These are phyloP conservation scores for Lasioglossum lativentre DNA, from an alignment of 2,888 invertebrate genomes.

Conservation along the genomic window DNA sequence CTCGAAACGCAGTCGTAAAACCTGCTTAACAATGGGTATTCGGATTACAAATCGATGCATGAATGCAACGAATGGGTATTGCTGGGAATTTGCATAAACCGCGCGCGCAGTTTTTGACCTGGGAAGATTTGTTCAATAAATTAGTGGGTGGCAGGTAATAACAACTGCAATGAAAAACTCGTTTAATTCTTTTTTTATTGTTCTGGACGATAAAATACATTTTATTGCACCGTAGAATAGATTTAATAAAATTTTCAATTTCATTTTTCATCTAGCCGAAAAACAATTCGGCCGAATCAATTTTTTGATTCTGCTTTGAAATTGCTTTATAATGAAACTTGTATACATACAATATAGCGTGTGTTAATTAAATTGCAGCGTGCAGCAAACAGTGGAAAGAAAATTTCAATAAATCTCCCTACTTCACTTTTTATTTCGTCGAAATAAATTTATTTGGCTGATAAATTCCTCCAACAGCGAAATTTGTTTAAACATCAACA, in stretches of 20 bases:
- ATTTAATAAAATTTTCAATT: background rate
- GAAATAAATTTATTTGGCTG: background rate
- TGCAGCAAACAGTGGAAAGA: background rate
- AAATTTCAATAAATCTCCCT: background rate
- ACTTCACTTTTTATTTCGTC: background rate
- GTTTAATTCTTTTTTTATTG: background rate
- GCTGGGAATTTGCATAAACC: background rate
- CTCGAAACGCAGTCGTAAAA: background rate
- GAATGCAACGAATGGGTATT: background rate
- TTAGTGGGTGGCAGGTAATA: background rate
- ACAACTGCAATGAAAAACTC: background rate
- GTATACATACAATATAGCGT: background rate
- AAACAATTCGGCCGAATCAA: too few relatives aligned
- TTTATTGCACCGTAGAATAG: background rate
- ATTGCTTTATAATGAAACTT: background rate
- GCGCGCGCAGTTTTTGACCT: background rate
- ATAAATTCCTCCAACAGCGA: background rate
- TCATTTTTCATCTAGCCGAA: background rate
- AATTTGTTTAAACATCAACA: background rate
- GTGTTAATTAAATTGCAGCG: background rate
- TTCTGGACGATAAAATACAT: background rate
- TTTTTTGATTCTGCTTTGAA: background rate
- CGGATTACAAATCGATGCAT: background rate
- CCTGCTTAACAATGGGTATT: background rate
- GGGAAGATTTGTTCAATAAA: background rate